These are phyloP conservation scores for Pteromalus puparum DNA, from an alignment of 1,140 invertebrate genomes.

Conservation along the genomic window DNA sequence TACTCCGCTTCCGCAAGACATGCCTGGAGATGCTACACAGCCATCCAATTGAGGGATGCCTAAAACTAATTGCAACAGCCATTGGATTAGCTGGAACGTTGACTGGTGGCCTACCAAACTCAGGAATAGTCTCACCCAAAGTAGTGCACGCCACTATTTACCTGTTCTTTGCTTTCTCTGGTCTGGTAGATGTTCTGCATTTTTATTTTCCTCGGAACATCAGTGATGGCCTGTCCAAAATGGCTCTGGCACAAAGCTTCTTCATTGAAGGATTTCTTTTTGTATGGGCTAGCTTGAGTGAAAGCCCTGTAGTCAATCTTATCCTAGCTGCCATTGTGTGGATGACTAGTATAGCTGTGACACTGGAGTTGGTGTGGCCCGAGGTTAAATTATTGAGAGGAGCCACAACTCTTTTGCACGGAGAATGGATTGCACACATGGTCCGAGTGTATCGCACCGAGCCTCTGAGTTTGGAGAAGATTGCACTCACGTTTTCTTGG, in stretches of 20 bases:
- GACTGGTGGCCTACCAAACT: conserved; percentile 58
- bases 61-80: conserved; percentile 66
- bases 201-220: conserved; percentile 70
- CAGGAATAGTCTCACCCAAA: conserved; percentile 63
- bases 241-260: conserved; percentile 70
- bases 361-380: conserved; percentile 68
- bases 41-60: conserved; percentile 65
- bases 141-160: conserved; percentile 72
- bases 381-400: conserved; percentile 67
- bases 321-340: conserved; percentile 67
- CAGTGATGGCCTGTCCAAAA: conserved; percentile 65
- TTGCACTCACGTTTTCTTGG: conserved; percentile 70
- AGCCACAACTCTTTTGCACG: conserved; percentile 67
- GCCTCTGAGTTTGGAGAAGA: conserved; percentile 55
- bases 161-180: conserved; percentile 72
- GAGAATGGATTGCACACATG: conserved; percentile 71
- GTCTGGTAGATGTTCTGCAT: conserved; percentile 70
- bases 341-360: conserved; percentile 63
- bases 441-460: conserved; percentile 60
- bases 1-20: conserved; percentile 47
- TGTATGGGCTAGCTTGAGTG: conserved; percentile 57
- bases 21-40: conserved; percentile 58
- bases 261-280: conserved; percentile 71
- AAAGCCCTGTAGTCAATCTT: conserved; percentile 59
- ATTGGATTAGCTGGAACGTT: conserved; percentile 64